Evolutionary conservation across 2,888 invertebrate genomes (phyloP).

Genomic region (Apomyelois bistriatella): DNA sequence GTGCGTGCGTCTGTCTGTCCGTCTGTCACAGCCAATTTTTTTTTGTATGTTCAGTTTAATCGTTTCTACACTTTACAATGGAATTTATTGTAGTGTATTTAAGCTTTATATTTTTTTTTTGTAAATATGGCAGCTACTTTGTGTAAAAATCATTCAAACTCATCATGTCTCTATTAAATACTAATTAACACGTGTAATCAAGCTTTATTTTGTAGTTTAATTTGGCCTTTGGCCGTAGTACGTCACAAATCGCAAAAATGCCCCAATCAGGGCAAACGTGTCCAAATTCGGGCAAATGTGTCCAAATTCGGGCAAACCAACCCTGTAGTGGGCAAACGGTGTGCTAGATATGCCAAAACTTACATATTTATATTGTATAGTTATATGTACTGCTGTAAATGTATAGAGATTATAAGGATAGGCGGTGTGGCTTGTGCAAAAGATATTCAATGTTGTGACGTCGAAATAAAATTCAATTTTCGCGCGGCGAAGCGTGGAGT

Average conservation of each 20-base stretch:
- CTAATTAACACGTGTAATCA: not conserved
- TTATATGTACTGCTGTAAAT: slow-evolving; percentile 30
- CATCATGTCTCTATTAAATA: not conserved
- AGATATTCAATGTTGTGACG: not conserved
- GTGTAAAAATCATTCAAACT: no score
- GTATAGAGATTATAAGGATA: slow-evolving; percentile 18
- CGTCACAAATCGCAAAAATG: not conserved
- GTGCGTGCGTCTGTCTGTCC: no score
- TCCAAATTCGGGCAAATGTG: not conserved
- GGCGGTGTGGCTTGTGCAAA: not conserved
- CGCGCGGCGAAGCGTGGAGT: no score
- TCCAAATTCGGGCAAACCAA: not conserved
- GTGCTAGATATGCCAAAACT: slow-evolving; percentile 69
- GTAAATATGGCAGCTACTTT: no score
- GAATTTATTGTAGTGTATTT: no score
- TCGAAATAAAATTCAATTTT: not conserved
- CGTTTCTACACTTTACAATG: no score
- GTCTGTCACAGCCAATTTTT: no score
- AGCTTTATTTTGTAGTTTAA: slow-evolving; percentile 7
- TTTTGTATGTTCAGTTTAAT: no score
- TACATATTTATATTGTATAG: slow-evolving; percentile 41
- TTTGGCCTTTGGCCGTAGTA: not conserved
- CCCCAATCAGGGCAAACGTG: not conserved
- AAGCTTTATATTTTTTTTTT: not conserved
- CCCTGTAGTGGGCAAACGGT: slow-evolving; percentile 37